Evolutionary conservation across 2,797 vertebrate species (phyloP).

Genomic region (Falco rusticolus): DNA sequence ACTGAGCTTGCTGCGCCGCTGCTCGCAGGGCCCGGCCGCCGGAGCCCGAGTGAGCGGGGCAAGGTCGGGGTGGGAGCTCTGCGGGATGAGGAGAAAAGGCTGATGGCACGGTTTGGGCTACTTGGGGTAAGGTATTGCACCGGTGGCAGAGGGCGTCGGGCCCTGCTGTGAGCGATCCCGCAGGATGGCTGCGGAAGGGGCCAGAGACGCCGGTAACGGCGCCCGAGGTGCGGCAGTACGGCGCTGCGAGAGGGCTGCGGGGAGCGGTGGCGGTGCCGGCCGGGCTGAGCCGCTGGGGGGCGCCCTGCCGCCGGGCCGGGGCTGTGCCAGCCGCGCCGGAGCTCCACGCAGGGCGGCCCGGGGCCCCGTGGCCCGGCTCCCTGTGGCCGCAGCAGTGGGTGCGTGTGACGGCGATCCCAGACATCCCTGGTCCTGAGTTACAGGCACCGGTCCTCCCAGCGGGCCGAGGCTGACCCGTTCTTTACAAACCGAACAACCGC

Average conservation of each 20-base stretch:
- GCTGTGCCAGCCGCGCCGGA: rapidly evolving
- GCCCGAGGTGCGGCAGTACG: background rate
- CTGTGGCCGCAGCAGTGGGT: rapidly evolving
- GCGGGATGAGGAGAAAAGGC: background rate
- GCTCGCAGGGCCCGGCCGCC: rapidly evolving
- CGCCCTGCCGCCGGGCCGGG: too few species aligned
- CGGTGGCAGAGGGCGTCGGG: rapidly evolving
- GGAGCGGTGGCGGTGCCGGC: too few species aligned
- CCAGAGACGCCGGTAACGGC: rapidly evolving
- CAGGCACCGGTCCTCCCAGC: background rate
- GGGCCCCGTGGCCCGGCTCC: rapidly evolving
- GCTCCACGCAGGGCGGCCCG: background rate
- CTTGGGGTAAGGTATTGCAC: background rate
- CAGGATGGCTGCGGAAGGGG: background rate
- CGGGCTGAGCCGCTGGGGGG: too few species aligned
- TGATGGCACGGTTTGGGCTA: background rate
- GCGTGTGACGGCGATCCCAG: rapidly evolving
- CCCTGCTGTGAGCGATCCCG: rapidly evolving
- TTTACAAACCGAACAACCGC: background rate
- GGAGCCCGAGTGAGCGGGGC: background rate
- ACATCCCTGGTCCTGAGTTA: background rate
- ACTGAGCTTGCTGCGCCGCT: background rate
- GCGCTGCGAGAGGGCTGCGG: background rate
- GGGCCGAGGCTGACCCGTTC: background rate
- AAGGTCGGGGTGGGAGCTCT: background rate